These are phyloP conservation scores for Periophthalmus magnuspinnatus DNA, from an alignment of 2,797 vertebrate species.

Conservation along the genomic window DNA sequence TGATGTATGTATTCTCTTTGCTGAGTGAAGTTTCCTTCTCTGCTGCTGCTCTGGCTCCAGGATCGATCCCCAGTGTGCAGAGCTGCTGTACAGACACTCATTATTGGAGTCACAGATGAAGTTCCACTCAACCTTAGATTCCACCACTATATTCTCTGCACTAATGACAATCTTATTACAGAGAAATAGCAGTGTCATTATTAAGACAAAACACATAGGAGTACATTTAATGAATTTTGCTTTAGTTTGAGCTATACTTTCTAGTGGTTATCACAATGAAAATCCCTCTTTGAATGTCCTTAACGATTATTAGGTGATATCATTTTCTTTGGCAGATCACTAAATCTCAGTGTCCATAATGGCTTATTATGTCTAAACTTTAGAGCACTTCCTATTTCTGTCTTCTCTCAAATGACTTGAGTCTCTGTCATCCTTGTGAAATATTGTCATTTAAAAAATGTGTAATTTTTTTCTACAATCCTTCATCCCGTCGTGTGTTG, in stretches of 20 bases:
- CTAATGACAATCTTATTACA: constrained; percentile 32
- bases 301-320: background rate
- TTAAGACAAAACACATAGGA: constrained; percentile 3
- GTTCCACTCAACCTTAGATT: constrained; percentile 35
- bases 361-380: too few species aligned
- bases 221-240: background rate
- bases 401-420: background rate
- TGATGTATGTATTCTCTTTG: constrained; percentile 69
- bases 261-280: background rate
- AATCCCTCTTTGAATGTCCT: background rate
- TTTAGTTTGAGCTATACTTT: background rate
- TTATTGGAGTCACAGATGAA: constrained; percentile 52
- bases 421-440: too few species aligned
- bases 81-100: constrained; percentile 43
- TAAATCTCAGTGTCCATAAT: too few species aligned
- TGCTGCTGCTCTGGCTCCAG: constrained; percentile 29
- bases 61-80: constrained; percentile 40
- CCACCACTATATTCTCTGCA: constrained; percentile 18
- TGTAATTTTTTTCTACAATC: too few species aligned
- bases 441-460: too few species aligned
- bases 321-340: background rate
- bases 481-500: background rate
- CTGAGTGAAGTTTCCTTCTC: constrained; percentile 42
- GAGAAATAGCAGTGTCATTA: constrained; percentile 20
- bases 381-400: too few species aligned